Percentiles rank a stretch among this genome's conserved stretches.
Conservation (phyloP, 2,113 vertebrate genomes). For the Tyrannus savana region DNA sequence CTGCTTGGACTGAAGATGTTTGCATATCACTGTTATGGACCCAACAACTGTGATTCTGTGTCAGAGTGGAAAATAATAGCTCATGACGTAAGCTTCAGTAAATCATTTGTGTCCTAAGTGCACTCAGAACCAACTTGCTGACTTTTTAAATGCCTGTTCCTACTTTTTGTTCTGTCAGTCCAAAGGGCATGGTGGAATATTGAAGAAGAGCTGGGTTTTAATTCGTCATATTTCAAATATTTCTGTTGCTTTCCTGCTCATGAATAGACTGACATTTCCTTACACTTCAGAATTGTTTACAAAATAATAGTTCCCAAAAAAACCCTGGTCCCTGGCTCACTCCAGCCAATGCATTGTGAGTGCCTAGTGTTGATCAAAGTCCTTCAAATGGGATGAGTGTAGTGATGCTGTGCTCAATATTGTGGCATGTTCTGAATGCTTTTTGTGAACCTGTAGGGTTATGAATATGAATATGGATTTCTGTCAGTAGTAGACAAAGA, state of each 20-base stretch:
- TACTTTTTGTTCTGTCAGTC: not conserved
- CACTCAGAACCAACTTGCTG: conserved; percentile 9
- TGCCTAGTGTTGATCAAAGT: not conserved
- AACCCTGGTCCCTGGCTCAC: not conserved
- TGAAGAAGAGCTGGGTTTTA: not conserved
- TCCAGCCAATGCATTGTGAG: not conserved
- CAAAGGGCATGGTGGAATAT: not conserved
- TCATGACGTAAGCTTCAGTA: conserved; percentile 28
- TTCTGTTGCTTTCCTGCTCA: not conserved
- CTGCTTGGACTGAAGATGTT: conserved; percentile 25
- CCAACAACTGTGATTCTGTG: conserved; percentile 31
- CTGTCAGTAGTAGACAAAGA: not conserved
- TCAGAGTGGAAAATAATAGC: conserved; percentile 50
- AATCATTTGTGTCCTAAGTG: conserved; percentile 24
- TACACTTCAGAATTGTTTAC: not conserved
- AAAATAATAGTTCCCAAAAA: not conserved
- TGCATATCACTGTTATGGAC: conserved; percentile 26
- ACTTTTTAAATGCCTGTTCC: not conserved
- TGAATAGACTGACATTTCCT: not conserved
- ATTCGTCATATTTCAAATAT: not conserved
- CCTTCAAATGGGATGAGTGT: not conserved
- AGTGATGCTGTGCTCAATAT: not conserved
- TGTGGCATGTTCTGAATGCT: not conserved
- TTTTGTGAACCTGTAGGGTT: not conserved
- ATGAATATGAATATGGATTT: not conserved